Evolutionary conservation across 2,797 vertebrate species (phyloP).

Genomic region (Ctenopoma kingsleyae): DNA sequence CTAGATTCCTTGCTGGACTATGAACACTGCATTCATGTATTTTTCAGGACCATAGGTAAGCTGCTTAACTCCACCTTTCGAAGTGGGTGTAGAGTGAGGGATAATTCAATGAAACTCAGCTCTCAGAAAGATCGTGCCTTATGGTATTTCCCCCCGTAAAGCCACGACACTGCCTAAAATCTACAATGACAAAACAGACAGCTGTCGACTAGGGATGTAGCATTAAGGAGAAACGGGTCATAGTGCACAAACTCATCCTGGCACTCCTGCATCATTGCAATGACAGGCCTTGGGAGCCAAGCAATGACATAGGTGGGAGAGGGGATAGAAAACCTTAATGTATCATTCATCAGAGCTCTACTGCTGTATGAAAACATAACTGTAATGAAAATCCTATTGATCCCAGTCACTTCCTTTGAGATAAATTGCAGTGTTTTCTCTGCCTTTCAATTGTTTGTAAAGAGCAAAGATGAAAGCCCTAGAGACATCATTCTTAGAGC

Average conservation of each 20-base stretch:
- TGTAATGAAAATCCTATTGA: conserved; percentile 88
- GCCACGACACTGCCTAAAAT: conserved; percentile 68
- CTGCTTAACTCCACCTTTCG: conserved; percentile 75
- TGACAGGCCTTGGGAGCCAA: conserved; percentile 68
- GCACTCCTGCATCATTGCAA: conserved; percentile 60
- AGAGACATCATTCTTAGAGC: conserved; percentile 55
- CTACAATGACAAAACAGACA: conserved; percentile 78
- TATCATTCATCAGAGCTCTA: conserved; percentile 80
- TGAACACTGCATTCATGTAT: conserved; percentile 43
- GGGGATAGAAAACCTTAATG: conserved; percentile 69
- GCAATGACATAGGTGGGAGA: conserved; percentile 47
- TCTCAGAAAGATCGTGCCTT: conserved; percentile 66
- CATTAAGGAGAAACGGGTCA: conserved; percentile 70
- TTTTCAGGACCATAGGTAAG: conserved; percentile 71
- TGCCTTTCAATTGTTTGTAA: conserved; percentile 66
- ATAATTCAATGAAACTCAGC: conserved; percentile 77
- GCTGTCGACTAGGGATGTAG: conserved; percentile 75
- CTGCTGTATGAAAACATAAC: conserved; percentile 85
- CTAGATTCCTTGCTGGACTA: conserved; percentile 44
- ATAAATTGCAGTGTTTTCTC: conserved; percentile 80
- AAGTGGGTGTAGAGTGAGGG: conserved; percentile 56
- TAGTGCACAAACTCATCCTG: conserved; percentile 66
- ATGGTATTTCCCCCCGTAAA: conserved; percentile 48
- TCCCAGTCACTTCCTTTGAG: conserved; percentile 81
- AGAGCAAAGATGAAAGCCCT: conserved; percentile 68